Evolutionary conservation across 2,888 invertebrate genomes (phyloP).

Genomic region (Isoperla grammatica): DNA sequence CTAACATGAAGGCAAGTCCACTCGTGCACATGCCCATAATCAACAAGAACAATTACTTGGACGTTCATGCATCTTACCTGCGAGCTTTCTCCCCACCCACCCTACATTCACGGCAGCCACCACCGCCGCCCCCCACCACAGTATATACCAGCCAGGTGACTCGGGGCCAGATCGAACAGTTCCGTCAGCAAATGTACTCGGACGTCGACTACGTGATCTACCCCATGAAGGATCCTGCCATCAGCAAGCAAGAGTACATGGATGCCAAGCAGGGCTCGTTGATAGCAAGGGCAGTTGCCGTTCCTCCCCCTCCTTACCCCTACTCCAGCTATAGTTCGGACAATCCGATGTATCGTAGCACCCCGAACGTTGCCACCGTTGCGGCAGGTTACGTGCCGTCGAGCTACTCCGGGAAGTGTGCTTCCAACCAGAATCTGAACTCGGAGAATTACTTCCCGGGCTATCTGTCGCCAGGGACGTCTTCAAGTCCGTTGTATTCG

Average conservation of each 20-base stretch:
- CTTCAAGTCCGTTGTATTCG: conserved; percentile 46
- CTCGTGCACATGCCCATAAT: conserved; percentile 52
- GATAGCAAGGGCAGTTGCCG: conserved; percentile 53
- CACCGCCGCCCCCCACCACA: conserved; percentile 65
- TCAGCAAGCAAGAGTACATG: conserved; percentile 86
- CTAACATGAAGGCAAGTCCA: conserved; percentile 45
- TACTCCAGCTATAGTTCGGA: conserved; percentile 55
- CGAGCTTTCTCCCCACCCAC: conserved; percentile 33
- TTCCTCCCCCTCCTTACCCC: conserved; percentile 49
- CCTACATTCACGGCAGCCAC: conserved; percentile 33
- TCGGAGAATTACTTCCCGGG: conserved; percentile 18
- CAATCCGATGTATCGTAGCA: conserved; percentile 73
- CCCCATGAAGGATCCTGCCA: conserved; percentile 80
- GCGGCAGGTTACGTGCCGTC: conserved; percentile 31
- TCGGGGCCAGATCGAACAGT: conserved; percentile 74
- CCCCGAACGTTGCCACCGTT: conserved; percentile 59
- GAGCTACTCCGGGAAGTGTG: conserved; percentile 34
- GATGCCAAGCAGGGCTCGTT: conserved; percentile 80
- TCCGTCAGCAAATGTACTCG: conserved; percentile 83
- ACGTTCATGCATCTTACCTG: conserved; percentile 49
- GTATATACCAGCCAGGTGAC: conserved; percentile 65
- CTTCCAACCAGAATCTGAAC: conserved; percentile 66
- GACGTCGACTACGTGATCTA: conserved; percentile 91
- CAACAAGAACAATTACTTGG: conserved; percentile 57
- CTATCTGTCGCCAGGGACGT: conserved; percentile 37